Evolutionary conservation across 1,140 invertebrate species (phyloP).

Genomic region (Drosophila elegans): DNA sequence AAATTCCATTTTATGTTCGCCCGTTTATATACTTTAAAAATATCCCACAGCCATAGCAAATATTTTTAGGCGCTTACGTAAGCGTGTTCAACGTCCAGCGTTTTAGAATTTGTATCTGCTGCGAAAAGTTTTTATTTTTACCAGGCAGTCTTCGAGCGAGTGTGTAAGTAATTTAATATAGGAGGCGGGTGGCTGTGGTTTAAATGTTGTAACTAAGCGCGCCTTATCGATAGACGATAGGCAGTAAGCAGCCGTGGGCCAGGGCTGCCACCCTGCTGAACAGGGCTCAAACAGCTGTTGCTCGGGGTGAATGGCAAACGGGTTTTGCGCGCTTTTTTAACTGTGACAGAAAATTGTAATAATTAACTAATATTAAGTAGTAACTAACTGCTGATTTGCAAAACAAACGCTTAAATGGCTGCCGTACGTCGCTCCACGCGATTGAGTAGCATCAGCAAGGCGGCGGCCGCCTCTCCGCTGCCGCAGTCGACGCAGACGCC

Average conservation of each 20-base stretch:
- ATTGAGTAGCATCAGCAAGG: constrained; percentile 69
- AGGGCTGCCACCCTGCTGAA: constrained; percentile 37
- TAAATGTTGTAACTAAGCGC: constrained; percentile 42
- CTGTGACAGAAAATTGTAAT: constrained; percentile 9
- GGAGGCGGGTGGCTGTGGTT: constrained; percentile 14
- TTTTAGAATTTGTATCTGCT: constrained; percentile 50
- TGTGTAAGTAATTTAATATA: constrained; percentile 80
- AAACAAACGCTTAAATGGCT: constrained; percentile 50
- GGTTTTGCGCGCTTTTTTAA: constrained; percentile 31
- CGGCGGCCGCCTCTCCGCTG: constrained; percentile 38
- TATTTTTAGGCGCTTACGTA: constrained; percentile 81
- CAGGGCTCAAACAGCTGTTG: constrained; percentile 42
- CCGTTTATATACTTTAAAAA: constrained; percentile 79
- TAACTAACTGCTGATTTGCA: constrained; percentile 5
- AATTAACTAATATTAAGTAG: constrained; percentile 16
- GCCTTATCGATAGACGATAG: constrained; percentile 13
- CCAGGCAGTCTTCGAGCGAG: constrained; percentile 40
- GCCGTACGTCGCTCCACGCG: constrained; percentile 77
- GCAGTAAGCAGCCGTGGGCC: constrained; percentile 16
- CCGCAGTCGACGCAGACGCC: constrained; percentile 45
- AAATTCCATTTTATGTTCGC: constrained; percentile 71
- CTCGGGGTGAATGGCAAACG: constrained; percentile 31
- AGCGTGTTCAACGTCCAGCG: constrained; percentile 64
- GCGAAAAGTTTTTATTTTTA: constrained; percentile 64
- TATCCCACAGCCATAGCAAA: constrained; percentile 57